phyloP scores from a whole-genome alignment of 1,140 invertebrate species.

The Oscheius sp. region DNA sequence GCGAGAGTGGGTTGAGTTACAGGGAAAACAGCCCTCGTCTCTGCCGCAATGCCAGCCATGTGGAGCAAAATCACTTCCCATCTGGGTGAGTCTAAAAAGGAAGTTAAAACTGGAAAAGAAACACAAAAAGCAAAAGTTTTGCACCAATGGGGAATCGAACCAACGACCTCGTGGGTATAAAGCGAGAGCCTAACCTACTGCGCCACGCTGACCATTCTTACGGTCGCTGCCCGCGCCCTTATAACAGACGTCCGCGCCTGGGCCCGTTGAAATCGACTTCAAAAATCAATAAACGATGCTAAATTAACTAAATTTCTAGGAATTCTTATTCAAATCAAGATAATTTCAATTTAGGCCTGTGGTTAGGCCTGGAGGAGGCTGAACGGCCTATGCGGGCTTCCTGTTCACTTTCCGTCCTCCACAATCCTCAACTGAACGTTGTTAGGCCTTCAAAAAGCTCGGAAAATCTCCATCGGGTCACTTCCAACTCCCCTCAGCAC shows the following conservation, averaged over 20 bases:
- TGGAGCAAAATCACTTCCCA: constrained; percentile 39
- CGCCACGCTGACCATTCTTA: too few relatives aligned
- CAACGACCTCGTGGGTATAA: too few relatives aligned
- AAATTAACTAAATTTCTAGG: too few relatives aligned
- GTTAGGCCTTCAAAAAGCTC: constrained; percentile 54
- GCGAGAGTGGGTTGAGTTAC: too few relatives aligned
- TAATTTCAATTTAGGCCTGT: constrained; percentile 32
- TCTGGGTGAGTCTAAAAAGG: constrained; percentile 14
- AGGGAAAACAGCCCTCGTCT: too few relatives aligned
- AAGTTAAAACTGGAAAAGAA: neutral
- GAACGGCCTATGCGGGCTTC: constrained; percentile 42
- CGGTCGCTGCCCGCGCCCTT: too few relatives aligned
- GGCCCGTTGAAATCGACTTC: too few relatives aligned
- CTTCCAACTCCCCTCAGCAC: neutral
- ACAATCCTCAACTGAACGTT: constrained; percentile 52
- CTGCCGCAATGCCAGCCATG: too few relatives aligned
- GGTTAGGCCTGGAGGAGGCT: constrained; percentile 37
- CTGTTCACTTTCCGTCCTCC: constrained; percentile 53
- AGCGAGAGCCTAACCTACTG: too few relatives aligned
- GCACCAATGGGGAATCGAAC: too few relatives aligned
- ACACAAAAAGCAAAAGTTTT: neutral
- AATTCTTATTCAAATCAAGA: constrained; percentile 9
- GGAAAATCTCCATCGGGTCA: constrained; percentile 52
- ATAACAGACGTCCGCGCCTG: too few relatives aligned
- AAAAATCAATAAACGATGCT: too few relatives aligned